A percentile compares a stretch with the other conserved stretches of the same genome.
phyloP scores from a whole-genome alignment of 2,113 vertebrate species.

The Cephalopterus ornatus region DNA sequence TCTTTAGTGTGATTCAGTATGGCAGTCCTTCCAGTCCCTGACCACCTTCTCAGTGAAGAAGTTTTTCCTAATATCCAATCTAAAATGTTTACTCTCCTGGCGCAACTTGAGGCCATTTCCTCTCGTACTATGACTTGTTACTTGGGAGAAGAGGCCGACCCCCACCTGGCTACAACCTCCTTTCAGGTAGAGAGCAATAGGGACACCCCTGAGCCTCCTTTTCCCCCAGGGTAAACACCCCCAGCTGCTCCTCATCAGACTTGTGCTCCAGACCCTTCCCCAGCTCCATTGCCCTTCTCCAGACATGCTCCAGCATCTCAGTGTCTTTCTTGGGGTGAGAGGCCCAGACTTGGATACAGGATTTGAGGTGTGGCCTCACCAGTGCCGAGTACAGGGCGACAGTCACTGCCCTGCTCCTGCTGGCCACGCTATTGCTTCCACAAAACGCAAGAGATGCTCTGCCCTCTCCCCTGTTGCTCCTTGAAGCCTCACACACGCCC shows the following conservation, averaged over 20 bases:
- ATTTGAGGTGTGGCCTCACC: background rate
- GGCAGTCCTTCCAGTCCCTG: background rate
- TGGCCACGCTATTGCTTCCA: background rate
- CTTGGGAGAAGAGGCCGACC: background rate
- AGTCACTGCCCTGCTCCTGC: background rate
- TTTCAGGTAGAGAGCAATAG: background rate
- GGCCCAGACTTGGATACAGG: background rate
- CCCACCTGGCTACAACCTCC: background rate
- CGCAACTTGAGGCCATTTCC: rapidly evolving
- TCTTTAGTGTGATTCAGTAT: rapidly evolving
- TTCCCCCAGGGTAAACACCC: background rate
- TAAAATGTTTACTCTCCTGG: background rate
- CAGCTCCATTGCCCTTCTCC: background rate
- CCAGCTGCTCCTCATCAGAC: background rate
- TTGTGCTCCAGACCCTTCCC: background rate
- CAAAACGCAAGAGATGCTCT: background rate
- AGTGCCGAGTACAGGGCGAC: background rate
- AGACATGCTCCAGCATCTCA: background rate
- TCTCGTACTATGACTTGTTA: background rate
- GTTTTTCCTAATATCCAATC: background rate
- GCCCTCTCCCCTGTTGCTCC: background rate
- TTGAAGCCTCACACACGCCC: background rate
- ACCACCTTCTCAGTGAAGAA: background rate
- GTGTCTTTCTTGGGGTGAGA: background rate
- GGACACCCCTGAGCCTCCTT: background rate